Evolutionary conservation across 2,797 vertebrate genomes (phyloP), one percentile per base, ranked within the genome.

Genomic region (Lutjanus argentimaculatus): DNA sequence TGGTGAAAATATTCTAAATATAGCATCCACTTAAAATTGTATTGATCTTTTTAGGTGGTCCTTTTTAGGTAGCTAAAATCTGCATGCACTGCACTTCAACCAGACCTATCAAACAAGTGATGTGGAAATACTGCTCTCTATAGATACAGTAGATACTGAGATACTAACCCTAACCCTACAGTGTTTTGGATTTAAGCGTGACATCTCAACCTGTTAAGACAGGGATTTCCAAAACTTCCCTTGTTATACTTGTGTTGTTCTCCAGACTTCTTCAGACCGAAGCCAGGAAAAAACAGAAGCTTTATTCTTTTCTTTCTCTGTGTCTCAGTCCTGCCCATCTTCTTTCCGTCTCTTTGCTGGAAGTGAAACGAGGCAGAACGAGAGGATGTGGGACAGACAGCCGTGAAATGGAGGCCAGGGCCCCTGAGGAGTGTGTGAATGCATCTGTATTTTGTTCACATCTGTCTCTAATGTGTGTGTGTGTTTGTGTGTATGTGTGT

Each of bases 301-400:
- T 69, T 74, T 58, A 67, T 72, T 85, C 63, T 77, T 83, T 46
- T 90, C 52, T 75, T 43, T 65, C 80, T 82, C 77, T 45, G 70
- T 79, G 57, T 85, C 71, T 82, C 75, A 22, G 8, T 75, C 59
- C 67, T 67, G 71, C 86, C 86, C 86, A 80, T 87, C 88, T 86
- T 85, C 87, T 89, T 84, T 85, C 84, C 66, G 56, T 91, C 84
- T 92, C 65, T 89, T 73, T 75, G 87, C 83, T 84, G 69, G 79
- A 90, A 61, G 86, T 93, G 95, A 96, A 96, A 93, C 75, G 92
- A 90, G 93, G 95, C 93, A 90, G 95, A 97, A 96, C 91, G 12
- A 73, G 74, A 91, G 86, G 88, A 95, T 95, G 92, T 91, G 93
- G 93, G 93, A 92, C 86, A 86, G 93, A 93, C 92, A 90, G 94